Conservation (phyloP, 2,113 vertebrate species). For the Podiceps cristatus region DNA sequence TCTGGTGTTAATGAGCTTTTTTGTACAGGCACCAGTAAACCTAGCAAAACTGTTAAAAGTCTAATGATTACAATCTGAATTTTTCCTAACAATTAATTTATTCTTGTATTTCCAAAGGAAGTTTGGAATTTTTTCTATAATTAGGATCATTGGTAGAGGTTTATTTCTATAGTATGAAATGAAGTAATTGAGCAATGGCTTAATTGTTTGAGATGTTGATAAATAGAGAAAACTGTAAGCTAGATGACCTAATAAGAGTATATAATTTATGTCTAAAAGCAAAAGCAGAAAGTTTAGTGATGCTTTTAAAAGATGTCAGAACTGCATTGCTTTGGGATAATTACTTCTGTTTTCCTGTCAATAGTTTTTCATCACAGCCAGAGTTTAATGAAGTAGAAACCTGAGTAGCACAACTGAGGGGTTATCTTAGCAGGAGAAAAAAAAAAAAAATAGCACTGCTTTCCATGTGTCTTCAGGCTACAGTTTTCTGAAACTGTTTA, state of each 20-base stretch:
- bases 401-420: neutral
- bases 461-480: neutral
- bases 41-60: neutral
- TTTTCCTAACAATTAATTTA: neutral
- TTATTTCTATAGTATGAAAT: neutral
- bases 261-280: neutral
- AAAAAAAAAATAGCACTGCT: neutral
- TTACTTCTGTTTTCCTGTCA: neutral
- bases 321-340: neutral
- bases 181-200: neutral
- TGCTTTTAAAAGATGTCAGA: neutral
- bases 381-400: neutral
- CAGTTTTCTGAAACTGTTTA: slow-evolving; percentile 1
- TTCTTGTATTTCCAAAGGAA: neutral
- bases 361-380: neutral
- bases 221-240: neutral
- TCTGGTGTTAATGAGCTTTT: neutral
- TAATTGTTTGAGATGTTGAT: neutral
- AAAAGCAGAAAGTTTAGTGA: neutral
- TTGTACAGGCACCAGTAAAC: neutral
- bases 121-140: neutral
- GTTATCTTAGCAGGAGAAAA: neutral
- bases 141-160: neutral
- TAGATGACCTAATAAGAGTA: neutral
- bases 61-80: neutral